Evolutionary conservation across 2,888 invertebrate species (phyloP).

Genomic region (Cantharis nigra): DNA sequence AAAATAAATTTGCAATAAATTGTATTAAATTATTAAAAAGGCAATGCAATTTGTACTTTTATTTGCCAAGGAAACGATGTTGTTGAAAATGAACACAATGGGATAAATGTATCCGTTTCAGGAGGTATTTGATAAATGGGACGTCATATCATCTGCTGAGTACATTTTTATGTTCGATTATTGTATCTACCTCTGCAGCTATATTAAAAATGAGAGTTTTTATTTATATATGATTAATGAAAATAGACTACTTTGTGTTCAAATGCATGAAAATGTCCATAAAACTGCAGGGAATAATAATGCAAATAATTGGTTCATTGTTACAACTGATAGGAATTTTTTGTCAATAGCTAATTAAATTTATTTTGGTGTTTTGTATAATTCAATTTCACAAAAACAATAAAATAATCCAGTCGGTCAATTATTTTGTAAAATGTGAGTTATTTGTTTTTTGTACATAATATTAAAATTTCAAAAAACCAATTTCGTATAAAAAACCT

Average conservation of each 20-base stretch:
- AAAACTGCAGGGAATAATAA: not conserved
- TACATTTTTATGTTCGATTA: conserved; percentile 9
- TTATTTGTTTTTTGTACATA: not conserved
- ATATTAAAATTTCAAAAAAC: not conserved
- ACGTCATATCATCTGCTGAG: conserved; percentile 11
- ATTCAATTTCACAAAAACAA: not conserved
- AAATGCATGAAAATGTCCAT: not conserved
- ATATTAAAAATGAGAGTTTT: not conserved
- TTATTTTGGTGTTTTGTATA: not conserved
- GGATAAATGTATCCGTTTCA: conserved; percentile 19
- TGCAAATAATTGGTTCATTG: not conserved
- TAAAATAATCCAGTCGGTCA: not conserved
- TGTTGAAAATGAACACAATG: conserved; percentile 17
- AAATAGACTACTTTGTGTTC: not conserved
- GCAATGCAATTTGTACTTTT: not conserved
- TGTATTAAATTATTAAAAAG: not conserved
- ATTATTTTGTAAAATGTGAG: not conserved
- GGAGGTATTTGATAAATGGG: conserved; percentile 12
- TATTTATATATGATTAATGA: not conserved
- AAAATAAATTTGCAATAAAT: not conserved
- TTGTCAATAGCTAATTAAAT: not conserved
- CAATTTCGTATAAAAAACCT: not conserved
- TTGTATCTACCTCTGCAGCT: not conserved
- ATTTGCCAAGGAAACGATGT: not conserved
- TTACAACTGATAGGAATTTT: not conserved